Evolutionary conservation across 2,113 vertebrate species (phyloP).

Genomic region (Xenopus laevis): DNA sequence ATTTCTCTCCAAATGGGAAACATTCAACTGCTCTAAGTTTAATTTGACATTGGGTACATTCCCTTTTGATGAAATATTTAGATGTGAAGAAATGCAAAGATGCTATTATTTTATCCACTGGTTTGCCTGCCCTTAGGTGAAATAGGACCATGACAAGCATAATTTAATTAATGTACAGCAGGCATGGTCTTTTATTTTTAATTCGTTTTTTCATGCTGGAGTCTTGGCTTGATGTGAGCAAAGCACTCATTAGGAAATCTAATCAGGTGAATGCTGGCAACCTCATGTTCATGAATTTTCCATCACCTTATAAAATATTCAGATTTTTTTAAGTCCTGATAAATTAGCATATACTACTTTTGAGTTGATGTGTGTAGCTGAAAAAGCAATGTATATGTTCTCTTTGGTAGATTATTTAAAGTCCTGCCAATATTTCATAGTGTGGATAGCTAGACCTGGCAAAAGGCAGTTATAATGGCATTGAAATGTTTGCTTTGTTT

Average conservation of each 20-base stretch:
- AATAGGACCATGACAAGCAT: background rate
- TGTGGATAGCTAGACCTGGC: background rate
- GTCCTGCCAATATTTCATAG: background rate
- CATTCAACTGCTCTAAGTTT: too few relatives aligned
- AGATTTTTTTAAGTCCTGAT: background rate
- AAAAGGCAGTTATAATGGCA: background rate
- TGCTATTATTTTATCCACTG: too few relatives aligned
- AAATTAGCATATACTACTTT: background rate
- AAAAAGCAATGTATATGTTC: background rate
- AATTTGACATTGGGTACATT: too few relatives aligned
- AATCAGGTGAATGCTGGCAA: constrained; percentile 25
- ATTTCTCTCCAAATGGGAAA: too few relatives aligned
- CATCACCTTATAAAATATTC: constrained; percentile 17
- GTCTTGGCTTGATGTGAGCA: background rate
- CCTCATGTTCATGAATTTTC: constrained; percentile 32
- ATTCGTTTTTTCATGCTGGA: constrained; percentile 1
- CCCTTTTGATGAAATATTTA: too few relatives aligned
- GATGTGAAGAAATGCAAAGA: too few relatives aligned
- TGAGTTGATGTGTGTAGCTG: too few relatives aligned
- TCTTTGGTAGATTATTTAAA: background rate
- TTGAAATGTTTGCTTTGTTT: background rate
- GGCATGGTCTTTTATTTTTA: constrained; percentile 2
- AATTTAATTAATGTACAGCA: constrained; percentile 4
- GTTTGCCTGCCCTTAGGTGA: background rate
- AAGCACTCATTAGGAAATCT: constrained; percentile 16